Conservation (phyloP, 2,113 vertebrate species). For the Peromyscus leucopus region DNA sequence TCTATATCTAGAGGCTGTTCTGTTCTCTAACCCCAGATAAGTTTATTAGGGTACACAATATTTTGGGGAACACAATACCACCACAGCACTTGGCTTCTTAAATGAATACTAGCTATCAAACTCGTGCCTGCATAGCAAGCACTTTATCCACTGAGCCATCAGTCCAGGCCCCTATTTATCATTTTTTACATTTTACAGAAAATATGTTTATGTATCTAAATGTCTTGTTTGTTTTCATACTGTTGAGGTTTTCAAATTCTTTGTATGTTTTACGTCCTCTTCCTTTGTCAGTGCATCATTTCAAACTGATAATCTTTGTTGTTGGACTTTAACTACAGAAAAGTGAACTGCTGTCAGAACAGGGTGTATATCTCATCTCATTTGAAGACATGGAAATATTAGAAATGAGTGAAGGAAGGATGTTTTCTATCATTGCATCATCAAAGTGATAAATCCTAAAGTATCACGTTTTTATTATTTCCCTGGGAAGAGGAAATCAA, state of each 20-base stretch:
- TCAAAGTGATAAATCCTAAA: conserved; percentile 11
- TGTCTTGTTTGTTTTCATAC: neutral
- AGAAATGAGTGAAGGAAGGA: neutral
- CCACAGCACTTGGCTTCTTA: neutral
- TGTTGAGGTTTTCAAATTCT: neutral
- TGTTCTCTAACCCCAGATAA: too few species aligned
- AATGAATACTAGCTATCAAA: neutral
- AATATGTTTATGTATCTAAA: neutral
- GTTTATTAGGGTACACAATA: too few species aligned
- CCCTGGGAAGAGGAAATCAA: neutral
- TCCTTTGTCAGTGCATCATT: neutral
- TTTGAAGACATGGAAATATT: neutral
- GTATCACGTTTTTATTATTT: conserved; percentile 23
- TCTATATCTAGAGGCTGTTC: too few species aligned
- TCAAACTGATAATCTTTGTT: neutral
- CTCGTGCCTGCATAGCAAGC: neutral
- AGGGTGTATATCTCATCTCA: neutral
- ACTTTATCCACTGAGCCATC: neutral
- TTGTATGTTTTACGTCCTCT: neutral
- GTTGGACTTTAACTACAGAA: neutral
- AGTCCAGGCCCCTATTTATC: neutral
- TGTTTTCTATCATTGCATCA: neutral
- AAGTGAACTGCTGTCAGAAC: neutral
- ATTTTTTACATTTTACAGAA: neutral
- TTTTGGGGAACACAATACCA: too few species aligned